phyloP scores from a whole-genome alignment of 2,797 vertebrate species.

The Mormyrops attenuatus region DNA sequence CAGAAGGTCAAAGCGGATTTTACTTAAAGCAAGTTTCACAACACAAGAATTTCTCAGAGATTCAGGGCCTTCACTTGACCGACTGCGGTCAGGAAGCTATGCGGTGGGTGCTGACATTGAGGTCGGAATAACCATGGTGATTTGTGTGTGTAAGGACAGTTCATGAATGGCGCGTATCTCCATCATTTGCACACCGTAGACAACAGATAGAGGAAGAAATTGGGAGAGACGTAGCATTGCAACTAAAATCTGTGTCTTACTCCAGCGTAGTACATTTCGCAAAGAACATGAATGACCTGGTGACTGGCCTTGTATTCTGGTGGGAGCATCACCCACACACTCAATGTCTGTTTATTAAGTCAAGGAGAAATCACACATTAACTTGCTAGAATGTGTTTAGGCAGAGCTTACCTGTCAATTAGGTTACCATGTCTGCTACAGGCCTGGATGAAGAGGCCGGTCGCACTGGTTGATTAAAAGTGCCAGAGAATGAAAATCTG shows the following conservation, averaged over 20 bases:
- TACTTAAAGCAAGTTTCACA: background rate
- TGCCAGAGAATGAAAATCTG: background rate
- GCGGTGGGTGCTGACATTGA: background rate
- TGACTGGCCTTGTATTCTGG: background rate
- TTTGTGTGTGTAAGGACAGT: background rate
- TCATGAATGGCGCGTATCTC: background rate
- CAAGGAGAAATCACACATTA: background rate
- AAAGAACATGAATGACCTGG: background rate
- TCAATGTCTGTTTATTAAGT: background rate
- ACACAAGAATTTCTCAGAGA: background rate
- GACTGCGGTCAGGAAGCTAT: background rate
- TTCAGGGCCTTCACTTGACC: background rate
- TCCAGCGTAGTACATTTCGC: background rate
- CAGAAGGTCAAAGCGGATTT: background rate
- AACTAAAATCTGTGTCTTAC: background rate
- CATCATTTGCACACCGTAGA: background rate
- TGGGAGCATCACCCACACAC: background rate
- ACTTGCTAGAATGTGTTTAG: background rate
- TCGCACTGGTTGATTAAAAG: background rate
- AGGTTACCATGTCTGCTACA: background rate
- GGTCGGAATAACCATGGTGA: background rate
- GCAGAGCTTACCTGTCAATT: background rate
- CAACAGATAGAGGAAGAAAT: background rate
- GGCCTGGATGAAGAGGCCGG: background rate
- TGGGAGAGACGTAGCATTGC: background rate